Conservation (phyloP, 2,113 vertebrate genomes). For the Oncorhynchus gorbuscha region DNA sequence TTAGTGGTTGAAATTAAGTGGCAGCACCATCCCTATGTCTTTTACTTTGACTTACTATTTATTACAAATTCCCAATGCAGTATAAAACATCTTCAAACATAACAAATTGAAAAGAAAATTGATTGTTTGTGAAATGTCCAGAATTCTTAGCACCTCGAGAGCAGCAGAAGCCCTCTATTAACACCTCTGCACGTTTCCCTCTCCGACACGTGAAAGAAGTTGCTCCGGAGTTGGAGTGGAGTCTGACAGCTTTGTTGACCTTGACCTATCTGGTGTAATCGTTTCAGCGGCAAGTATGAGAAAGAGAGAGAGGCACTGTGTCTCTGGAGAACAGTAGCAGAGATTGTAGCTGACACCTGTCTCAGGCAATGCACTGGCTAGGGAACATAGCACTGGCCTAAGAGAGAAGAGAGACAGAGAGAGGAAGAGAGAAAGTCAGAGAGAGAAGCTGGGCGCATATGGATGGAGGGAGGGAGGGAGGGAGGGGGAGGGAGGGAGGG, state of each 20-base stretch:
- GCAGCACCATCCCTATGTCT: neutral
- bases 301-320: neutral
- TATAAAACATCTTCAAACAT: neutral
- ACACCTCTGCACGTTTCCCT: slow-evolving; percentile 34
- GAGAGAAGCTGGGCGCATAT: neutral
- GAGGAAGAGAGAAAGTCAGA: neutral
- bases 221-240: slow-evolving; percentile 24
- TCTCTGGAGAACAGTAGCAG: slow-evolving; percentile 26
- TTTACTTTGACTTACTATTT: neutral
- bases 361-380: slow-evolving; percentile 19
- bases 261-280: slow-evolving; percentile 44
- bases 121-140: slow-evolving; percentile 21
- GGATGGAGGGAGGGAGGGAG: slow-evolving; percentile 10
- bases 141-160: neutral
- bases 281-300: slow-evolving; percentile 1
- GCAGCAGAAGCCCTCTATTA: slow-evolving; percentile 14
- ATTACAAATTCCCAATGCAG: neutral
- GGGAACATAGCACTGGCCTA: slow-evolving; percentile 8
- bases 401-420: neutral
- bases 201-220: slow-evolving; percentile 9
- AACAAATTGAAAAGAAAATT: slow-evolving; percentile 25
- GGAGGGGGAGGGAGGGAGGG: neutral
- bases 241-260: slow-evolving; percentile 55
- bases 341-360: slow-evolving; percentile 52
- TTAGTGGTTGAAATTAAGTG: neutral